Evolutionary conservation across 2,113 vertebrate species (phyloP), one percentile per base, ranked within the genome.

Genomic region (Abramis brama): DNA sequence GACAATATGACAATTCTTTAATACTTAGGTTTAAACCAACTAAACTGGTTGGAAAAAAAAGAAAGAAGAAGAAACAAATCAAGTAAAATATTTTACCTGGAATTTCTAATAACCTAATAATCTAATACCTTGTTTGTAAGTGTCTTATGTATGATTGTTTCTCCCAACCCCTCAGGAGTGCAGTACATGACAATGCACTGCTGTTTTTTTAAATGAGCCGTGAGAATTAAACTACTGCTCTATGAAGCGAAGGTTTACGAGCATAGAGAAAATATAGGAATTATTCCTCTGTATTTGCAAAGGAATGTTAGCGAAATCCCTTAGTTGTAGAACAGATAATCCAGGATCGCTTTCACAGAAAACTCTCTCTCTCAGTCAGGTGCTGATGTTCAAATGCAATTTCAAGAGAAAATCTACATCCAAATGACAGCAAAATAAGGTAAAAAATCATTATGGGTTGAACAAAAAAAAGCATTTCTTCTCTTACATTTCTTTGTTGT

Each of bases 201-300:
- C 78, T 27, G 78, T 59, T 55, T 47, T 25, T 25, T n/a, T 80
- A 27, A 70, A 45, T 47, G 78, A 74, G 43, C 36, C 27, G 11
- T 59, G 45, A 70, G 27, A 82, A 81, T 81, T 50, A 81, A 73
- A 39, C 25, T 36, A 62, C 3, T 47, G 39, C 70, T 82, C 66
- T 33, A 17, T 10, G 43, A 68, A 80, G 76, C 15, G 10, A 57
- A 80, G 59, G 71, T 57, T 52, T 75, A 66, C 45, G 17, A 64
- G 57, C 79, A 75, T 74, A 59, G 77, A 81, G 27, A 60, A 71
- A 86, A 75, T 64, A 36, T 43, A 76, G 52, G 55, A 82, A 82
- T 76, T 76, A 86, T 82, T 82, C 85, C 50, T 66, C 70, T 33
- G 43, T 82, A 86, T 86, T 82, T 86, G 79, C 85, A 25, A 82